Base-by-base conservation (phyloP, 1,140 invertebrate genomes). In the Scaptomyza graminum region DNA sequence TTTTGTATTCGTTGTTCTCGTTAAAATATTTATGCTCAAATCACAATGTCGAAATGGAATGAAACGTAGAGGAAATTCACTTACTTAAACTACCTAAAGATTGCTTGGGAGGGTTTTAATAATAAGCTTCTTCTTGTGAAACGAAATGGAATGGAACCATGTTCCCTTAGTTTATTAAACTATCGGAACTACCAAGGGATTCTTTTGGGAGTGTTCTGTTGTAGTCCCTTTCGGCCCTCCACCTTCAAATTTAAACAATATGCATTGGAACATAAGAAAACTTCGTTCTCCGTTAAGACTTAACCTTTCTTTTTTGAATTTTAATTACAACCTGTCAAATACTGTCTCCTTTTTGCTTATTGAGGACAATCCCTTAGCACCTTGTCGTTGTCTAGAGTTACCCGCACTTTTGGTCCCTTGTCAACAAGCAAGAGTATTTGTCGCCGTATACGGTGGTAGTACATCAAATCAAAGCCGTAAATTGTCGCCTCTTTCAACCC, bases 251-350 rank as follows among this genome's bases (percentile, higher is more conserved):
- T 31, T 3, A 31, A 31, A 31, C 28, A 31, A 31, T 0, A 31
- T 31, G 0, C 5, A 31, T 31, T 31, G 3, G 28, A 31, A 31
- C 28, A 31, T 31, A 6, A 6, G 28, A 7, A 31, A 31, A 31
- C 5, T 31, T 31, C 28, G 7, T 31, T 0, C 5, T 31, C 6
- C 28, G 7, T 31, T 0, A 22, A 22, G 18, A 22, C 1, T 22
- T 22, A n/a, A 18, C 16, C 5, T 15, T 2, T 15, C 5, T 39
- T 44, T 31, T 46, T n/a, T 31, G 18, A n/a, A 12, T 57, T 57
- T 57, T 57, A 57, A 57, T 57, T 46, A 46, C 41, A 46, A 31
- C n/a, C 41, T 57, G 64, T 55, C 69, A 61, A 61, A 60, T 59
- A 64, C 5, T 3, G 18, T 12, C 31, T 51, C 12, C 5, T 1